Evolutionary conservation across 2,797 vertebrate genomes (phyloP).

Genomic region (Oceanodroma leucorhoa): DNA sequence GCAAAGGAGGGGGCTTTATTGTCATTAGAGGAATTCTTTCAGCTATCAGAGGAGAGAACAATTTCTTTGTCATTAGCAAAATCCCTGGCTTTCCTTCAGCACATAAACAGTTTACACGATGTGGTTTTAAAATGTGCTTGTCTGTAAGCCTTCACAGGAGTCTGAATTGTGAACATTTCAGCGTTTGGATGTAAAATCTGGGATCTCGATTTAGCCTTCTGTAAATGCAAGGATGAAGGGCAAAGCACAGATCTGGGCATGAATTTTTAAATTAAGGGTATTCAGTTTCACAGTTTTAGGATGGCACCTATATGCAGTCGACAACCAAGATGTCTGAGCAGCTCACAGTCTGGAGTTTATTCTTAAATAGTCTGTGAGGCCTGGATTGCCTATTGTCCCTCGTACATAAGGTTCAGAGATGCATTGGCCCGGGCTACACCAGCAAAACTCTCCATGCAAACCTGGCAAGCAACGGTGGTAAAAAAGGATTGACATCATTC

Average conservation of each 20-base stretch:
- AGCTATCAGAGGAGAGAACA: slow-evolving; percentile 17
- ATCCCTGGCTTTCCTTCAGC: slow-evolving; percentile 30
- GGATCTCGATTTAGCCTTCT: slow-evolving; percentile 67
- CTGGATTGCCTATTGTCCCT: slow-evolving; percentile 66
- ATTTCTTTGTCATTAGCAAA: slow-evolving; percentile 62
- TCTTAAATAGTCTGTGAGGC: slow-evolving; percentile 70
- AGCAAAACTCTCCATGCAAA: slow-evolving; percentile 24
- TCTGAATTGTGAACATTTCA: slow-evolving; percentile 62
- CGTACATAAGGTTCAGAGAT: slow-evolving; percentile 48
- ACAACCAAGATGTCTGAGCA: slow-evolving; percentile 70
- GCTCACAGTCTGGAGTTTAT: slow-evolving; percentile 70
- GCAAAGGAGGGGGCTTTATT: slow-evolving; percentile 1
- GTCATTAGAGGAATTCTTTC: slow-evolving; percentile 42
- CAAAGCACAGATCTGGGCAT: slow-evolving; percentile 70
- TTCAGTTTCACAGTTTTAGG: slow-evolving; percentile 70
- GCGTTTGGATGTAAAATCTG: slow-evolving; percentile 66
- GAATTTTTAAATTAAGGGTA: slow-evolving; percentile 73
- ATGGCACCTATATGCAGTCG: slow-evolving; percentile 68
- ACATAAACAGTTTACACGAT: slow-evolving; percentile 48
- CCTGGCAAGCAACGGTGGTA: neutral
- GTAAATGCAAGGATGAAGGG: slow-evolving; percentile 67
- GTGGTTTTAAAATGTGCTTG: slow-evolving; percentile 53
- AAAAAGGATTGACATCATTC: neutral
- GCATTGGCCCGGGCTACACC: slow-evolving; percentile 32
- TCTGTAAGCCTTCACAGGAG: slow-evolving; percentile 52